Evolutionary conservation across 2,888 invertebrate genomes (phyloP).

Genomic region (Petrophora chlorosata): DNA sequence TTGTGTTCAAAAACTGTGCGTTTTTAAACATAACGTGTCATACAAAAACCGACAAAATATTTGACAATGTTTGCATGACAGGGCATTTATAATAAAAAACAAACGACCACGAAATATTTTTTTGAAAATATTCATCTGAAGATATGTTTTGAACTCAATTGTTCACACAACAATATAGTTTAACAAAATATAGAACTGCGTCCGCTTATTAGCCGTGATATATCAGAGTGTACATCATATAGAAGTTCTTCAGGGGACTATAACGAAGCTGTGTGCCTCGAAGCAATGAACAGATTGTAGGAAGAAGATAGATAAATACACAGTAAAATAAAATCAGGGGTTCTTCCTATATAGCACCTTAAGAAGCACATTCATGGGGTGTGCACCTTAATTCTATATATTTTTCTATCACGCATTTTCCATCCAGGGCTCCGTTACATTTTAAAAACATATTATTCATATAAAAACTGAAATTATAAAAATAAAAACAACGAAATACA

Average conservation of each 20-base stretch:
- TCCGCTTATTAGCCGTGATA: conserved; percentile 58
- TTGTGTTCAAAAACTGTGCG: no score
- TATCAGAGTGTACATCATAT: conserved; percentile 51
- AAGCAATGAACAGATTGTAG: conserved; percentile 69
- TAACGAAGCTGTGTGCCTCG: conserved; percentile 77
- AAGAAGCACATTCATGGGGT: conserved; percentile 82
- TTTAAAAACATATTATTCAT: conserved; percentile 46
- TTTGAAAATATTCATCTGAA: no score
- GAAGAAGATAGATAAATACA: conserved; percentile 65
- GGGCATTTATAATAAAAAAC: no score
- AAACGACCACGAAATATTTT: no score
- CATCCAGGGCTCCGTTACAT: conserved; percentile 77
- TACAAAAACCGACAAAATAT: no score
- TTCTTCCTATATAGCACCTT: conserved; percentile 64
- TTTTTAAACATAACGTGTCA: no score
- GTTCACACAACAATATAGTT: no score
- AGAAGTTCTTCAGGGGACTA: conserved; percentile 64
- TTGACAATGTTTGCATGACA: no score
- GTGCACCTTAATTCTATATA: conserved; percentile 75
- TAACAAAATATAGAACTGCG: conserved; percentile 60
- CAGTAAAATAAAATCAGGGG: conserved; percentile 66
- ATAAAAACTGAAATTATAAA: conserved; percentile 47
- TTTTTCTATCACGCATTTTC: conserved; percentile 52
- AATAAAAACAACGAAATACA: conserved; percentile 49
- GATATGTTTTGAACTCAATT: neutral